Evolutionary conservation across 1,140 invertebrate species (phyloP), one percentile per base, ranked within the genome.

Genomic region (Choristoneura fumiferana): DNA sequence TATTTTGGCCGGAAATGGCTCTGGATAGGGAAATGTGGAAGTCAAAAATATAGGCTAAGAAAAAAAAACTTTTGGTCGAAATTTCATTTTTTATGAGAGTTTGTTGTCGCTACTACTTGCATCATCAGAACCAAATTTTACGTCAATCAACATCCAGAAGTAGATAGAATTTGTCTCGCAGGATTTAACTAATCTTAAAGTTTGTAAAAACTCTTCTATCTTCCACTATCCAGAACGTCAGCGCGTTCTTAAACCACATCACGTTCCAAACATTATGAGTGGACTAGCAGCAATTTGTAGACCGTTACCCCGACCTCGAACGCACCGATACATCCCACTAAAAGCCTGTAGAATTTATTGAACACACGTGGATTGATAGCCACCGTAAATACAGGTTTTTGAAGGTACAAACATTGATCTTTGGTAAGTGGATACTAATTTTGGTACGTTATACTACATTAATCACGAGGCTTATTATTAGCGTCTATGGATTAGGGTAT

Each of bases 271-370:
- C 43, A 49, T 49, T 49, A 49, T 49, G 43, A 49, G 43, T 49
- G 43, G 43, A 49, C 43, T 49, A 49, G 43, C n/a, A 18, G 43
- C 43, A 49, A 49, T 49, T 49, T 49, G 43, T 49, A 49, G 43
- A 49, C 43, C 43, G 43, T 49, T 49, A 49, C 43, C 43, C 14
- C 43, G 17, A 12, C 12, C 43, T 17, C 12, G 43, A 40, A 49
- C 43, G n/a, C 18, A 49, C 43, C 43, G n/a, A 29, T 49, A 49
- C 43, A 33, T 29, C 43, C 8, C 18, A 15, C 43, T 49, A 49
- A 49, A 49, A 49, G 43, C 43, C 18, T 49, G 43, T 49, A 49
- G 22, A 45, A 45, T 29, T 49, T 49, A 49, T 49, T 29, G 43
- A 12, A 29, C 43, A 18, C 43, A 12, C 18, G 22, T 49, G 12